A percentile compares a stretch with the other conserved stretches of the same genome.
These are phyloP conservation scores for Rhadina sibilatrix DNA, from an alignment of 2,113 vertebrate species.

Conservation along the genomic window DNA sequence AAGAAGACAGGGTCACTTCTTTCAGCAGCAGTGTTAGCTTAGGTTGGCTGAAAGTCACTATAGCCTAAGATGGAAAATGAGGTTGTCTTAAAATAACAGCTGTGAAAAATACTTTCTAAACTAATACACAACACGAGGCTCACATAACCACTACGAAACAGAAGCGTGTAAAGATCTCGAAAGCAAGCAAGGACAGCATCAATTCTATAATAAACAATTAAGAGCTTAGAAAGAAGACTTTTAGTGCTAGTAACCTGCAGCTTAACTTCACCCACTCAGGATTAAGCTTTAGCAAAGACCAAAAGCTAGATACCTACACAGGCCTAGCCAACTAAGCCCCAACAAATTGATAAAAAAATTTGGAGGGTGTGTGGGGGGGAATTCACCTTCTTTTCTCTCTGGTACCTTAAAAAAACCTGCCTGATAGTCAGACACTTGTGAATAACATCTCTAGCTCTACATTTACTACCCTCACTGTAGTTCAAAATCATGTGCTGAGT, in stretches of 20 bases:
- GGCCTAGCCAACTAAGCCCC: background rate
- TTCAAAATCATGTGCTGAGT: background rate
- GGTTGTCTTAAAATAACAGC: background rate
- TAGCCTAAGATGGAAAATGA: background rate
- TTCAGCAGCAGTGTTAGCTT: background rate
- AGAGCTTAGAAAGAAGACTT: background rate
- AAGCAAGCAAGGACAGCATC: background rate
- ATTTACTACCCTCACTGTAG: background rate
- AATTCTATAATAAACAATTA: background rate
- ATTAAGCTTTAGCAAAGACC: background rate
- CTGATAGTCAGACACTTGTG: background rate
- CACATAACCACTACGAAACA: background rate
- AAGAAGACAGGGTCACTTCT: background rate
- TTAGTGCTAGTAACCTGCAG: background rate
- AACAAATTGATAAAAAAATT: background rate
- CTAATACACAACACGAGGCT: accelerated
- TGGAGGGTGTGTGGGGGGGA: accelerated
- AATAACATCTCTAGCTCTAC: background rate
- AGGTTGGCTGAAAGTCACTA: background rate
- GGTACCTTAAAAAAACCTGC: background rate
- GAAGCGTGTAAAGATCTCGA: background rate
- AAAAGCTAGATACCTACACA: background rate
- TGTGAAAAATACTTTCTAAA: constrained; percentile 20
- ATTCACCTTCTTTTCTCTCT: background rate
- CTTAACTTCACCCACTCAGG: background rate